Evolutionary conservation across 2,888 invertebrate species (phyloP).

Genomic region (Nasonia oneida): DNA sequence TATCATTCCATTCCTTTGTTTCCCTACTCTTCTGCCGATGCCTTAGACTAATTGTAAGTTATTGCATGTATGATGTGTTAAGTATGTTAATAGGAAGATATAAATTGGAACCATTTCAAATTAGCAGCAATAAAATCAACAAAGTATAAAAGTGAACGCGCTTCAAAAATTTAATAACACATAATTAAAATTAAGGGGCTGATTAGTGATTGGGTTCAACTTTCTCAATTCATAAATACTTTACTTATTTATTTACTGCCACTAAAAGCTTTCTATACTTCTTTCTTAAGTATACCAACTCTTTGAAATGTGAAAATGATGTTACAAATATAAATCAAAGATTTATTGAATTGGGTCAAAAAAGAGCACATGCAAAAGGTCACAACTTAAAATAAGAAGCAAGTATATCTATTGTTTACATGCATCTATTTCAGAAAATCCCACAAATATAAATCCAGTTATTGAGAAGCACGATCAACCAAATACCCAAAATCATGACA

Average conservation of each 20-base stretch:
- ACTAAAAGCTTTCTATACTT: not conserved
- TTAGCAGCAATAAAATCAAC: not conserved
- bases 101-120: constrained; percentile 13
- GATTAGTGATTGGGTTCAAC: not conserved
- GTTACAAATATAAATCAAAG: not conserved
- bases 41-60: not conserved
- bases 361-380: not conserved
- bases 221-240: not conserved
- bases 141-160: not conserved
- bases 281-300: not conserved
- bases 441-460: not conserved
- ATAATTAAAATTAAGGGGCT: not conserved
- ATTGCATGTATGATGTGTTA: not conserved
- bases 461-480: not conserved
- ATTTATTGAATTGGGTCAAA: not conserved
- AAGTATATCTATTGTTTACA: not conserved
- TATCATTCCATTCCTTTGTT: not conserved
- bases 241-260: not conserved
- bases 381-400: not conserved
- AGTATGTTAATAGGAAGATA: not conserved
- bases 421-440: not conserved
- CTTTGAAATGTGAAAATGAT: not conserved
- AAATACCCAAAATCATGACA: not conserved
- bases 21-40: not conserved
- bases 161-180: not conserved